Evolutionary conservation across 2,797 vertebrate species (phyloP).

Genomic region (Danio albolineatus): DNA sequence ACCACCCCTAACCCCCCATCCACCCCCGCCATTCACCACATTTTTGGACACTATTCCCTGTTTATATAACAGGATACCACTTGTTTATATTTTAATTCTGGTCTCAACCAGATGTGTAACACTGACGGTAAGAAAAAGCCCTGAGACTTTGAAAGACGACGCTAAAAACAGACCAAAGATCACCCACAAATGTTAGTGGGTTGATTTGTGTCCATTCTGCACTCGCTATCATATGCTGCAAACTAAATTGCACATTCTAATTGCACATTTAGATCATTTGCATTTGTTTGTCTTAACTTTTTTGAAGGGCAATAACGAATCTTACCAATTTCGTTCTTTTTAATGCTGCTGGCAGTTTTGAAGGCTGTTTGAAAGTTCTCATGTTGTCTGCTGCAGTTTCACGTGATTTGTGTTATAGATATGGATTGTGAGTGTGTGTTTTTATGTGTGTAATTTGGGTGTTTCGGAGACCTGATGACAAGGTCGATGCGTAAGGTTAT

Average conservation of each 20-base stretch:
- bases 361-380: constrained; percentile 24
- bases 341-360: constrained; percentile 53
- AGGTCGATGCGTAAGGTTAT: not conserved
- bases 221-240: constrained; percentile 28
- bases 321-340: not conserved
- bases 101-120: not conserved
- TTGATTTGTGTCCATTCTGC: constrained; percentile 25
- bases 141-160: not conserved
- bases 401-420: constrained; percentile 26
- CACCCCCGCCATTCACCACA: too few relatives aligned
- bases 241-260: constrained; percentile 7
- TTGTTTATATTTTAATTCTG: not conserved
- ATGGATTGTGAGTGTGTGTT: constrained; percentile 23
- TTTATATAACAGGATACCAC: constrained; percentile 17
- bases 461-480: constrained; percentile 2
- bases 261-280: constrained; percentile 33
- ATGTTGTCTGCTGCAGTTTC: constrained; percentile 19
- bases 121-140: constrained; percentile 11
- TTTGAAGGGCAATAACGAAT: constrained; percentile 22
- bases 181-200: not conserved
- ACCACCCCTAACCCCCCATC: not conserved
- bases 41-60: constrained; percentile 21
- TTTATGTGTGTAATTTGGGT: not conserved
- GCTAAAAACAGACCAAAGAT: constrained; percentile 45
- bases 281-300: constrained; percentile 30